These are phyloP conservation scores for Sebastes diploproa DNA, from an alignment of 2,797 vertebrate genomes.

Conservation along the genomic window DNA sequence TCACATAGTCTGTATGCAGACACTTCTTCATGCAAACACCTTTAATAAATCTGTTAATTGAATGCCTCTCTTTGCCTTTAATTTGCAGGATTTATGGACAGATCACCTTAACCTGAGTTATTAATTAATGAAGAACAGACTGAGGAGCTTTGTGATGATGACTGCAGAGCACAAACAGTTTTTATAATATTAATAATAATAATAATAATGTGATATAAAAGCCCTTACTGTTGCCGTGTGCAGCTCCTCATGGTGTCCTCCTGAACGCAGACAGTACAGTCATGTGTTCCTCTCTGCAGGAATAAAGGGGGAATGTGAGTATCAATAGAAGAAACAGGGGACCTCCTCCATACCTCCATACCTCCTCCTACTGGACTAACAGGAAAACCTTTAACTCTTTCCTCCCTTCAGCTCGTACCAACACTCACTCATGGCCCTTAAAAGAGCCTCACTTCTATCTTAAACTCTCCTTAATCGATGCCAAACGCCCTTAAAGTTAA, in stretches of 20 bases:
- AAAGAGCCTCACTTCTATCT: not conserved
- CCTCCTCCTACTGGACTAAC: slow-evolving; percentile 52
- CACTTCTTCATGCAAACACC: not conserved
- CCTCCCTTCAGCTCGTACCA: slow-evolving; percentile 32
- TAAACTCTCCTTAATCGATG: not conserved
- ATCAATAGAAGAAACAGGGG: slow-evolving; percentile 52
- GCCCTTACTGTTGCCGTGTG: slow-evolving; percentile 15
- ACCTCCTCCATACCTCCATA: not conserved
- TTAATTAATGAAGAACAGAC: too few species aligned
- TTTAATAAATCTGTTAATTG: not conserved
- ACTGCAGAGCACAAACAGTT: not conserved
- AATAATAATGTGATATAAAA: too few species aligned
- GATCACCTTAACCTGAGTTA: too few species aligned
- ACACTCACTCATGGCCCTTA: not conserved
- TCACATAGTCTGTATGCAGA: not conserved
- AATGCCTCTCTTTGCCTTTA: too few species aligned
- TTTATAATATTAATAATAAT: too few species aligned
- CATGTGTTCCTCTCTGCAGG: slow-evolving; percentile 5
- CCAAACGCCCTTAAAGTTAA: not conserved
- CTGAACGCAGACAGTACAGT: too few species aligned
- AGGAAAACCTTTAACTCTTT: slow-evolving; percentile 69
- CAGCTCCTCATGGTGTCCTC: not conserved
- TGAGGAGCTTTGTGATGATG: not conserved
- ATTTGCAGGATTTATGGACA: not conserved
- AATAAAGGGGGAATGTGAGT: slow-evolving; percentile 47